Evolutionary conservation across 2,888 invertebrate species (phyloP), one percentile per base, ranked within the genome.

Genomic region (Hemistola chrysoprasaria): DNA sequence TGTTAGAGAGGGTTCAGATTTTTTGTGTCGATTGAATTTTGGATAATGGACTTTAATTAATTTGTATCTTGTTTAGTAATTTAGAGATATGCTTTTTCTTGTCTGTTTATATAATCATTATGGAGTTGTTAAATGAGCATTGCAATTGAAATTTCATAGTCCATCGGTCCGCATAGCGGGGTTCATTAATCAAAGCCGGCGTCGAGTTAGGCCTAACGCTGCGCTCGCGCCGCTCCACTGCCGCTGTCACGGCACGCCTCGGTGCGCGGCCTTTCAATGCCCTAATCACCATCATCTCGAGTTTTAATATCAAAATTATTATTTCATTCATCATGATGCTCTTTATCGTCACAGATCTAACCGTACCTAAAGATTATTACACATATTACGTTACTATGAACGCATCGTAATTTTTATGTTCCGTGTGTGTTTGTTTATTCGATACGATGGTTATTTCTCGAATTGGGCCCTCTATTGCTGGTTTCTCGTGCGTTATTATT

Each of bases 241-340:
- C 60, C 77, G 71, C 63, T 68, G 69, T 67, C 73, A 60, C 53
- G 66, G 51, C 60, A 73, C 75, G 78, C 70, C 75, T 61, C 66
- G 59, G 51, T 69, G 66, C 73, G 70, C 70, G 61, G 62, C 58
- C 56, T 54, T 53, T 57, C 53, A 53, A 58, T 58, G 48, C 62
- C 69, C 65, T 79, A 84, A 83, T 85, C 78, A 77, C 67, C 68
- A 63, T 76, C 76, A 73, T 79, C 71, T 68, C 60, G 46, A 72
- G 71, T 78, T 81, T 77, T 74, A 78, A 79, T 78, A 83, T 75
- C 77, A 58, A 73, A 81, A 84, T 81, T 76, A 78, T 78, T 77
- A 74, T 79, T 83, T 78, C 80, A 83, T 87, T 85, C 81, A 85
- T 83, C 81, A 80, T 75, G 71, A 59, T 67, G 63, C 73, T 69